Evolutionary conservation across 2,113 vertebrate species (phyloP).

Genomic region (Rhegmatorhina hoffmannsi): DNA sequence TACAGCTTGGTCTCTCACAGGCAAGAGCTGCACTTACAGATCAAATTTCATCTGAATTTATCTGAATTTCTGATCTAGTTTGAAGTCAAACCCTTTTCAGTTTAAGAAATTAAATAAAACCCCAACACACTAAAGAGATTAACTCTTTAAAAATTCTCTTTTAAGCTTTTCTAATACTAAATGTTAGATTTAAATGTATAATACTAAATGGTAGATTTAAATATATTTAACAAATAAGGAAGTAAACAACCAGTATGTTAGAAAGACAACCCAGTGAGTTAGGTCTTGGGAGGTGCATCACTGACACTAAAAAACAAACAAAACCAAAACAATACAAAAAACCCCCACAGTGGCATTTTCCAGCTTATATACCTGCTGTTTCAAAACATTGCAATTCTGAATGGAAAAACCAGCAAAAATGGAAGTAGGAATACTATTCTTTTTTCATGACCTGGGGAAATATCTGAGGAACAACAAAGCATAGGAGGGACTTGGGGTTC

Average conservation of each 20-base stretch:
- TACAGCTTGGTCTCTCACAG: accelerated
- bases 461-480: not conserved
- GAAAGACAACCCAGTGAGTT: not conserved
- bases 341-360: not conserved
- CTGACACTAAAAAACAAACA: not conserved
- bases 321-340: not conserved
- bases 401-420: not conserved
- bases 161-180: not conserved
- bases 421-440: not conserved
- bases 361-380: not conserved
- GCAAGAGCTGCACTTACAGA: not conserved
- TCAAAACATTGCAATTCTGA: not conserved
- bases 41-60: not conserved
- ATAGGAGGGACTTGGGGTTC: not conserved
- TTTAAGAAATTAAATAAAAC: not conserved
- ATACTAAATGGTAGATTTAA: not conserved
- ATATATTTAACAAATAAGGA: not conserved
- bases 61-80: not conserved
- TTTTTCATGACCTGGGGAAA: not conserved
- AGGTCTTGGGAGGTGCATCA: not conserved
- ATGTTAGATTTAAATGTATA: not conserved
- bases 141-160: not conserved
- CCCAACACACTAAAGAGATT: not conserved
- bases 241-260: not conserved
- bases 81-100: not conserved